Conservation (phyloP, 2,888 invertebrate genomes). For the Tromatobia lineatoria region DNA sequence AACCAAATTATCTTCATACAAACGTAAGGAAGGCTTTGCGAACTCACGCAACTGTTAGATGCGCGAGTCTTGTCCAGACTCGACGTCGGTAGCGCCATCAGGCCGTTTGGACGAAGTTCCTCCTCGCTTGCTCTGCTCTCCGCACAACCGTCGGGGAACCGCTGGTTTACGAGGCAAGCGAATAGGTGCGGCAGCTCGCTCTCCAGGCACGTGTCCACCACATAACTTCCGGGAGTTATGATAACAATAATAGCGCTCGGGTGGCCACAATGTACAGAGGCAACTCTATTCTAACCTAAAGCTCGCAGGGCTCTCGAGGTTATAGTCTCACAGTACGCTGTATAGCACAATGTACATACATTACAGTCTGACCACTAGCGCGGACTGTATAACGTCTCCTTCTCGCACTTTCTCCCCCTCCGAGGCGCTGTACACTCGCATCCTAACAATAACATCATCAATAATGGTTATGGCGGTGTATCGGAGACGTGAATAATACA, state of each 20-base stretch:
- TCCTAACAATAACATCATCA: constrained; percentile 71
- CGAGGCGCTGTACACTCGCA: constrained; percentile 27
- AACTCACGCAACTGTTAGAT: not conserved
- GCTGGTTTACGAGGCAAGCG: constrained; percentile 25
- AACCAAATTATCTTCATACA: not conserved
- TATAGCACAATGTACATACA: constrained; percentile 17
- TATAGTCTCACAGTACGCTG: not conserved
- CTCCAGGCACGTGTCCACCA: constrained; percentile 50
- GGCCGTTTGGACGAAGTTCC: not conserved
- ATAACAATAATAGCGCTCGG: constrained; percentile 65
- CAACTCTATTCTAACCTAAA: constrained; percentile 27
- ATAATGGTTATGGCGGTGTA: constrained; percentile 65
- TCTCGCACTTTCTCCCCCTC: constrained; percentile 43
- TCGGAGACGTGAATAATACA: constrained; percentile 69
- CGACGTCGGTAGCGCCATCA: not conserved
- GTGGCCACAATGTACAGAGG: constrained; percentile 38
- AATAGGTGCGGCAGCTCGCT: constrained; percentile 21
- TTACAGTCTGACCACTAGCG: not conserved
- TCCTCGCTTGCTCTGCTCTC: not conserved
- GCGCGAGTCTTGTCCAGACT: not conserved
- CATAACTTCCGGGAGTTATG: constrained; percentile 71
- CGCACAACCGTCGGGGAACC: not conserved
- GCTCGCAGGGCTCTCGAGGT: constrained; percentile 19
- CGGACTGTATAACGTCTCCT: constrained; percentile 20
- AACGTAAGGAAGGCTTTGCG: not conserved